Conservation (phyloP, 2,797 vertebrate genomes). For the Cygnus olor region DNA sequence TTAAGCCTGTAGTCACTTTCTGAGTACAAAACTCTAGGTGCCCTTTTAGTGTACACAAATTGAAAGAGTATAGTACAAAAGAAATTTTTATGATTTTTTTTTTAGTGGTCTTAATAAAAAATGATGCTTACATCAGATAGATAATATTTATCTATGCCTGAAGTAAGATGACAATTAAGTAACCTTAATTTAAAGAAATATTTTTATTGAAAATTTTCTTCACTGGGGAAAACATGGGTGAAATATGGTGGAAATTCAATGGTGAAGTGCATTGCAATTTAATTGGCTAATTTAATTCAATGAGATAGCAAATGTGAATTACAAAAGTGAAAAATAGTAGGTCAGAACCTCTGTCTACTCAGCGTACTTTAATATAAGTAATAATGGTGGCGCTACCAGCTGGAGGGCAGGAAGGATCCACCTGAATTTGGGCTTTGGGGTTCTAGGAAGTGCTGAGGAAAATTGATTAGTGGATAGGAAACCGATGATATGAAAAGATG, state of each 20-base stretch:
- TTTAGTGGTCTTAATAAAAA: neutral
- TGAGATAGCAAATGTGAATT: neutral
- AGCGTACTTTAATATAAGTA: neutral
- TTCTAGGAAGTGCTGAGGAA: neutral
- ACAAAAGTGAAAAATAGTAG: neutral
- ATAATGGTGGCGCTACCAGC: neutral
- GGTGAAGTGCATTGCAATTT: neutral
- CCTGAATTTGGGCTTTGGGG: neutral
- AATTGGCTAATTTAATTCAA: neutral
- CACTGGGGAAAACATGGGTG: neutral
- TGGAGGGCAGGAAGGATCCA: neutral
- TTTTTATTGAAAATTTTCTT: neutral
- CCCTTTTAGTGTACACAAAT: neutral
- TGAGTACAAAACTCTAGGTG: neutral
- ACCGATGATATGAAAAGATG: neutral
- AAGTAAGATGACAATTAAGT: neutral
- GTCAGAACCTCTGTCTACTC: neutral
- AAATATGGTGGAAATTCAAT: neutral
- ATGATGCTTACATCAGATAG: neutral
- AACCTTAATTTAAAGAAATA: neutral
- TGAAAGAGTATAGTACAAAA: neutral
- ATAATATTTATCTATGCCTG: neutral
- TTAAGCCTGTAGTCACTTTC: neutral
- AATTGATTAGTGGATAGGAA: neutral
- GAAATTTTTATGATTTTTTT: neutral